phyloP scores from a whole-genome alignment of 2,113 vertebrate genomes.

The Lanius ludovicianus region DNA sequence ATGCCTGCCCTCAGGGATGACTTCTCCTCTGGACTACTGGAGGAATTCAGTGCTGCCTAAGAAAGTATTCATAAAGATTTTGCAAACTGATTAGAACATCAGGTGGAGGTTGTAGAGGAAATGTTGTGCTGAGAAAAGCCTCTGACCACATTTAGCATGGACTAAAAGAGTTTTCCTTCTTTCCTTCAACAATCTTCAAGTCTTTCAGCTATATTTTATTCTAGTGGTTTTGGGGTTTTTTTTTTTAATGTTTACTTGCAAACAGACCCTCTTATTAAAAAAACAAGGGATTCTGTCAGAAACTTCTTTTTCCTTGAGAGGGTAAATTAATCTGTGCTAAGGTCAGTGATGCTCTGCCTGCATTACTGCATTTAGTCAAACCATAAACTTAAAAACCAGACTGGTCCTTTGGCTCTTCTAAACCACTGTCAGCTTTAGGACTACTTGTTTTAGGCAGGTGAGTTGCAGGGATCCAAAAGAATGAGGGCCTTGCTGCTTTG shows the following conservation, averaged over 20 bases:
- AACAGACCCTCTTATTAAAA: background rate
- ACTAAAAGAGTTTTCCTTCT: background rate
- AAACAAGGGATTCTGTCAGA: background rate
- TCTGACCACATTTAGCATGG: background rate
- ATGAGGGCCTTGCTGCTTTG: background rate
- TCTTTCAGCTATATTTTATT: background rate
- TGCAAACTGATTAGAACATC: background rate
- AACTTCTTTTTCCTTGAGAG: background rate
- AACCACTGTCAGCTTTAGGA: background rate
- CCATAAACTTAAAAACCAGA: background rate
- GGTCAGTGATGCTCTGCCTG: background rate
- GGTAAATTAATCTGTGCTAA: background rate
- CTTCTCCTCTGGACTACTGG: background rate
- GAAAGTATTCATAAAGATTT: background rate
- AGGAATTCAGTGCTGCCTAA: background rate
- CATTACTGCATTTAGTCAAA: background rate
- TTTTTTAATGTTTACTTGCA: background rate
- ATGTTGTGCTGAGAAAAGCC: background rate
- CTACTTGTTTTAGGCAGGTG: background rate
- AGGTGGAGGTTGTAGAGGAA: background rate
- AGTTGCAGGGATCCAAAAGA: background rate
- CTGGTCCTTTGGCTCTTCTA: background rate
- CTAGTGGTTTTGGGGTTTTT: fast-evolving
- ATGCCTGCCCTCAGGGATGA: background rate
- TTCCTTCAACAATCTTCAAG: background rate